Conservation (phyloP, 2,113 vertebrate genomes). For the Pachypanchax playfairii region DNA sequence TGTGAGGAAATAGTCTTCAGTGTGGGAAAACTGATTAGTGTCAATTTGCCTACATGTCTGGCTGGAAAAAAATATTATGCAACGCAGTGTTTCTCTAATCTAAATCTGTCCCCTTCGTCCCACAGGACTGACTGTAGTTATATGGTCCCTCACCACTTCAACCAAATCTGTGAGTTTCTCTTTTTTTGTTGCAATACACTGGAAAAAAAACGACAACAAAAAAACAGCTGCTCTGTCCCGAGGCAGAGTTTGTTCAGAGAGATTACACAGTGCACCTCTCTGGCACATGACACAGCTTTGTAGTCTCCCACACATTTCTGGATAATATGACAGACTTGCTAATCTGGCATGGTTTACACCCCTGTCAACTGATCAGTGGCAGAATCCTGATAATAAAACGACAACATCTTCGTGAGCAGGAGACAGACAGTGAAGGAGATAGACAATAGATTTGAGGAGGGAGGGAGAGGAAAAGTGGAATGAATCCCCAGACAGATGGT, state of each 20-base stretch:
- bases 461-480: conserved; percentile 27
- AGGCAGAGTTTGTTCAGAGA: conserved; percentile 67
- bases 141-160: conserved; percentile 7
- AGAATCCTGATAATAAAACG: conserved; percentile 46
- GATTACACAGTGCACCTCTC: conserved; percentile 57
- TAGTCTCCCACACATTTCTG: conserved; percentile 58
- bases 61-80: conserved; percentile 31
- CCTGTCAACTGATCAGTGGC: conserved; percentile 57
- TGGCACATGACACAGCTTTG: conserved; percentile 65
- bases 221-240: conserved; percentile 56
- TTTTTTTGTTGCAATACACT: conserved; percentile 12
- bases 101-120: conserved; percentile 33
- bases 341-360: conserved; percentile 60
- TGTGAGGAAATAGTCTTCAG: conserved; percentile 25
- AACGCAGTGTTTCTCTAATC: conserved; percentile 39
- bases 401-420: conserved; percentile 23
- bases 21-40: conserved; percentile 5
- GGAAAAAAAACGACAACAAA: conserved; percentile 15
- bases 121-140: conserved; percentile 6
- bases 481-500: conserved; percentile 62
- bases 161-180: conserved; percentile 6
- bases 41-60: conserved; percentile 24
- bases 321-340: conserved; percentile 54
- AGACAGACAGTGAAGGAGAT: conserved; percentile 42
- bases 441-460: conserved; percentile 27